These are phyloP conservation scores for Sminthurides aquaticus DNA, from an alignment of 2,888 invertebrate species.

Conservation along the genomic window DNA sequence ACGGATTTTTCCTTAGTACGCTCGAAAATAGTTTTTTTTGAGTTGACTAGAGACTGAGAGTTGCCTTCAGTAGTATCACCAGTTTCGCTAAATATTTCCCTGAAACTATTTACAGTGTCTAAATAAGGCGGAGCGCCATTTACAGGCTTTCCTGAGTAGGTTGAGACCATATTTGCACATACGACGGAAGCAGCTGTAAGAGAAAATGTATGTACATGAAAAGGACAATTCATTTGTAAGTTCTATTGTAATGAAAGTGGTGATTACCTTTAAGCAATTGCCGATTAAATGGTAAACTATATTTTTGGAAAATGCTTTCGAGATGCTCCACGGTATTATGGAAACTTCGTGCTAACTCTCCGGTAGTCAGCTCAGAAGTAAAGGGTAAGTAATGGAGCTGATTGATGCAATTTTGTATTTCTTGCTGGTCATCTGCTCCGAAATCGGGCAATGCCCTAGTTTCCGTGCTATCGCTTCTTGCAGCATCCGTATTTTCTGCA, in stretches of 20 bases:
- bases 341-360: conserved; percentile 27
- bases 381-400: conserved; percentile 37
- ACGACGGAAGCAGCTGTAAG: conserved; percentile 25
- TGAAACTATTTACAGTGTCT: conserved; percentile 1
- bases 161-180: conserved; percentile 23
- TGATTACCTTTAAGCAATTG: conserved; percentile 25
- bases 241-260: not conserved
- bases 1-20: conserved; percentile 28
- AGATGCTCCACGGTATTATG: conserved; percentile 26
- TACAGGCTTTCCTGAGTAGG: conserved; percentile 2
- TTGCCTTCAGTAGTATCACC: conserved; percentile 2
- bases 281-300: conserved; percentile 29
- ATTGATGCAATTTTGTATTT: conserved; percentile 30
- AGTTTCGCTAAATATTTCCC: conserved; percentile 19
- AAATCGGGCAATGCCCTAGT: not conserved
- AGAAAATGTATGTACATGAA: conserved; percentile 8
- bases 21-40: conserved; percentile 24
- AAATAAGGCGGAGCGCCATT: not conserved
- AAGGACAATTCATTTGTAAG: not conserved
- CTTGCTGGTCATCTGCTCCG: conserved; percentile 25
- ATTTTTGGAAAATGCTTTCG: conserved; percentile 28
- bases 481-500: not conserved
- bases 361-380: conserved; percentile 30
- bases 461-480: not conserved
- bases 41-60: conserved; percentile 15